Base-by-base conservation (phyloP, 2,797 vertebrate species). In the Vipera latastei region DNA sequence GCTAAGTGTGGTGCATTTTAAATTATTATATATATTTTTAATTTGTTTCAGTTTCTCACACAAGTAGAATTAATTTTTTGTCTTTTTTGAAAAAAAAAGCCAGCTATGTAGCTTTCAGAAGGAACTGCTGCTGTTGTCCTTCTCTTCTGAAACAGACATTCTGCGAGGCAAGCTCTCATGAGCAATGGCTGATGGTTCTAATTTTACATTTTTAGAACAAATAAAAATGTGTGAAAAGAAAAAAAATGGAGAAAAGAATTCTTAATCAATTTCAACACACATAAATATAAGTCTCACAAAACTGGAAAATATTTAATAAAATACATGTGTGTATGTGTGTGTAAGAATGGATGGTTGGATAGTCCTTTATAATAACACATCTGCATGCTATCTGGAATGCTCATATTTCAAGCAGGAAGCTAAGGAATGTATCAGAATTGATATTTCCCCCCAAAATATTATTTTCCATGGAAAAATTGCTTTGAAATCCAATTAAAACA, bases 51-150 rank as follows among this genome's bases (percentile, higher is more conserved):
- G 20, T 83, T 83, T 48, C 73, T 48, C 73, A 48, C 20, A 92
- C 93, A 90, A 69, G 91, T 4, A 86, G 86, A 32, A 22, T 89
- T 65, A 20, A n/a, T 89, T 93, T 86, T 53, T 91, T 61, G 7
- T 28, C 32, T 59, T 93, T 53, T 95, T 95, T 61, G 12, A 89
- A 90, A 69, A 61, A 90, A 93, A 95, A 14, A 86, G 60, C 93
- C 89, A 91, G 28, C 57, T 94, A 78, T 94, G 95, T 60, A 90
- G 69, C 88, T 94, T 96, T 96, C 1, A 4, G 28, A 95, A 65
- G 65, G 57, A 55, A 65, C 78, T 94, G 90, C 94, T 94, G 89
- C 93, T 94, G 92, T 90, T 92, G 51, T 93, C 90, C 60, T 94
- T 94, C 57, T 92, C 83, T 86, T 94, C 92, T 91, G 14, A 92